Percentiles rank a stretch among this genome's conserved stretches.
These are phyloP conservation scores for Dendrolimus houi DNA, from an alignment of 2,888 invertebrate genomes.

Conservation along the genomic window DNA sequence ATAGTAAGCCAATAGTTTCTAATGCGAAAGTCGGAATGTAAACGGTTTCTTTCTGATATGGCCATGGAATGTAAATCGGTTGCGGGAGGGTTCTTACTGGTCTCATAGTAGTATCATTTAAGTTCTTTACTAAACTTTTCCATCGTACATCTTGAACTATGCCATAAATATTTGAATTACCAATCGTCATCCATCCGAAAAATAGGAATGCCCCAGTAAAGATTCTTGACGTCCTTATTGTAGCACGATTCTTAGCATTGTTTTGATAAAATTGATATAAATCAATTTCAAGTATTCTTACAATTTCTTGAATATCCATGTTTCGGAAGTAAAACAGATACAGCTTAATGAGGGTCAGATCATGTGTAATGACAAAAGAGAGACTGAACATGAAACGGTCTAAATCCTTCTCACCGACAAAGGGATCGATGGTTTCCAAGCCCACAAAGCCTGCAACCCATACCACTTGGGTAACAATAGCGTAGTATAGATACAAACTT, in stretches of 20 bases:
- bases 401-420: conserved; percentile 59
- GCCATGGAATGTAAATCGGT: conserved; percentile 68
- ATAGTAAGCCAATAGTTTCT: conserved; percentile 56
- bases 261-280: conserved; percentile 57
- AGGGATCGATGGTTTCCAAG: conserved; percentile 66
- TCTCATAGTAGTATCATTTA: conserved; percentile 34
- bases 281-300: conserved; percentile 47
- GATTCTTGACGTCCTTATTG: conserved; percentile 43
- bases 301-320: conserved; percentile 53
- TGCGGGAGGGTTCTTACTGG: conserved; percentile 55
- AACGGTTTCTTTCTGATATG: conserved; percentile 44
- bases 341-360: conserved; percentile 58
- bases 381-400: conserved; percentile 68
- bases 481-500: conserved; percentile 54
- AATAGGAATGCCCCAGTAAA: conserved; percentile 52
- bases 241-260: conserved; percentile 33
- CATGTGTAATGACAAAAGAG: conserved; percentile 65
- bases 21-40: conserved; percentile 53
- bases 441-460: conserved; percentile 65
- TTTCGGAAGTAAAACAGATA: conserved; percentile 63
- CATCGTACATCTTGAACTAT: conserved; percentile 53
- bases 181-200: conserved; percentile 65
- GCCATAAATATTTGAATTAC: conserved; percentile 54
- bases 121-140: conserved; percentile 37
- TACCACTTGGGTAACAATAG: conserved; percentile 49